Conservation (phyloP, 1,140 invertebrate genomes). For the Scylla paramamosain region DNA sequence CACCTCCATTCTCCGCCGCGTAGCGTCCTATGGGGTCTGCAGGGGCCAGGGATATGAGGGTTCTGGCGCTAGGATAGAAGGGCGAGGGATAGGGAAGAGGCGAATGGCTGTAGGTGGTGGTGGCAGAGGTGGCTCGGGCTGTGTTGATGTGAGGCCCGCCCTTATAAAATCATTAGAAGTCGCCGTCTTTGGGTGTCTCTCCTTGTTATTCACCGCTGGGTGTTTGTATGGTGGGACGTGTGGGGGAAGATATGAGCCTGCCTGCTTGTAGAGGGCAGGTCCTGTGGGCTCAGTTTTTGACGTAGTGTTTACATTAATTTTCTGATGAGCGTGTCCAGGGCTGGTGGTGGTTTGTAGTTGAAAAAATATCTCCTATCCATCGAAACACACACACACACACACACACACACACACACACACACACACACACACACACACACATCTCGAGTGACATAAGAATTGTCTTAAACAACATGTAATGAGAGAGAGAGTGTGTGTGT, state of each 20-base stretch:
- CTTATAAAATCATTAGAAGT: not conserved
- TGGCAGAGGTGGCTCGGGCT: not conserved
- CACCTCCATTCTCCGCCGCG: not conserved
- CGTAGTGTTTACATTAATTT: too few relatives aligned
- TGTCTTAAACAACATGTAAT: not conserved
- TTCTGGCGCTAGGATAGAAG: not conserved
- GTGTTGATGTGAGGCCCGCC: not conserved
- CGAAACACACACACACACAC: not conserved
- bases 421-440: too few relatives aligned
- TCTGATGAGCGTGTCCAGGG: too few relatives aligned
- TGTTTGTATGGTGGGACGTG: too few relatives aligned
- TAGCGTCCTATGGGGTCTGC: not conserved
- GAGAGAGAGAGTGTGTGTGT: not conserved
- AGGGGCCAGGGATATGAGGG: not conserved
- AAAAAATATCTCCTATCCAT: not conserved
- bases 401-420: not conserved
- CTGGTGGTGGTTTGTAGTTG: too few relatives aligned
- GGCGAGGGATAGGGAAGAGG: not conserved
- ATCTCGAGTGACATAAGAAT: too few relatives aligned
- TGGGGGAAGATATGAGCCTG: too few relatives aligned
- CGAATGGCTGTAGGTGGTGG: not conserved
- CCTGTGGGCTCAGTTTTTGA: too few relatives aligned
- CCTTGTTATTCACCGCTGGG: too few relatives aligned
- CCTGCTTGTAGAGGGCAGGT: too few relatives aligned
- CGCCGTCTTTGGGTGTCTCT: not conserved